These are phyloP conservation scores for Silurus asotus DNA, from an alignment of 2,113 vertebrate species.

Conservation along the genomic window DNA sequence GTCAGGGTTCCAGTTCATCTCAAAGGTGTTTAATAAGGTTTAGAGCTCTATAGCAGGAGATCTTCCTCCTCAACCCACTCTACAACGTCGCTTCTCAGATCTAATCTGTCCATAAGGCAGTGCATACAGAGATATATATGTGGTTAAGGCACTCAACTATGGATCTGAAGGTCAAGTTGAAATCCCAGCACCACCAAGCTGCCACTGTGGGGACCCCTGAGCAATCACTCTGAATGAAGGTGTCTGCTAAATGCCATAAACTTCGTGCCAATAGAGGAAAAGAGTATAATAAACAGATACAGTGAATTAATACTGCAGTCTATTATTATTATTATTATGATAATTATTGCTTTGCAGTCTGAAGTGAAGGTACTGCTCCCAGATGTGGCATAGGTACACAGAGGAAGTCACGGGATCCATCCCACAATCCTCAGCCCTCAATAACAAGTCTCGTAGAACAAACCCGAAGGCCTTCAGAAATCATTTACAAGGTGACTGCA, in stretches of 20 bases:
- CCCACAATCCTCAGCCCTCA: slow-evolving; percentile 20
- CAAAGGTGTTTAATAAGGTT: too few relatives aligned
- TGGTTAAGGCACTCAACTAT: too few relatives aligned
- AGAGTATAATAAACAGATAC: too few relatives aligned
- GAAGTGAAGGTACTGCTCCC: background rate
- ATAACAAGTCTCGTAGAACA: slow-evolving; percentile 28
- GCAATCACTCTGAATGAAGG: too few relatives aligned
- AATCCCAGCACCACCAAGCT: too few relatives aligned
- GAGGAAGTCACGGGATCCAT: slow-evolving; percentile 20
- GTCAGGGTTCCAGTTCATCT: too few relatives aligned
- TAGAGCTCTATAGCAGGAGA: too few relatives aligned
- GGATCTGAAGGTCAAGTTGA: too few relatives aligned
- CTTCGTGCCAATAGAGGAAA: too few relatives aligned
- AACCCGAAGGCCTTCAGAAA: slow-evolving; percentile 36
- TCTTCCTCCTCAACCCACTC: background rate
- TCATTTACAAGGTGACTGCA: slow-evolving; percentile 47
- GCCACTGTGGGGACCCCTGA: too few relatives aligned
- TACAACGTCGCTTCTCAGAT: slow-evolving; percentile 20
- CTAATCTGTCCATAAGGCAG: slow-evolving; percentile 45
- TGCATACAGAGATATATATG: slow-evolving; percentile 43
- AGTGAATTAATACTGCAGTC: too few relatives aligned
- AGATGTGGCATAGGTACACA: slow-evolving; percentile 7
- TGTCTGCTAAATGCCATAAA: too few relatives aligned
- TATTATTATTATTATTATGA: background rate
- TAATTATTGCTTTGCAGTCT: background rate